A percentile compares a stretch with the other conserved stretches of the same genome.
phyloP scores from a whole-genome alignment of 2,113 vertebrate species.

The Bufo bufo region DNA sequence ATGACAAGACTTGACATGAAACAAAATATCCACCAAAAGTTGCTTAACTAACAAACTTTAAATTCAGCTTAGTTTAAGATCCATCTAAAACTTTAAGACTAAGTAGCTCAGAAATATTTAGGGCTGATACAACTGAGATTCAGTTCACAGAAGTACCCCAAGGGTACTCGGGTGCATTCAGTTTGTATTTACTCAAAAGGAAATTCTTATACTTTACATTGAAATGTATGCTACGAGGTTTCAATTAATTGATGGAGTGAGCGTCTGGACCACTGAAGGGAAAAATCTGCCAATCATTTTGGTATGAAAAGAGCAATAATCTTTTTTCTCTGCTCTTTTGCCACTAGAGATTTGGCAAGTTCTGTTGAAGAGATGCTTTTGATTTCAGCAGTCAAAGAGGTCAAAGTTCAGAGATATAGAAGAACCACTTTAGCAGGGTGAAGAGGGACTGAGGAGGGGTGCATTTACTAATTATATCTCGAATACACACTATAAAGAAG shows the following conservation, averaged over 20 bases:
- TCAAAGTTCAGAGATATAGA: constrained; percentile 49
- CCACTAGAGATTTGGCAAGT: constrained; percentile 55
- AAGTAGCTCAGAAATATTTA: not conserved
- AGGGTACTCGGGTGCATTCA: not conserved
- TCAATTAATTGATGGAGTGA: constrained; percentile 30
- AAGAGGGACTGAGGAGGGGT: not conserved
- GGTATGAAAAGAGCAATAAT: constrained; percentile 54
- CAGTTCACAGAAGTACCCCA: not conserved
- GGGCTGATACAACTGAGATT: not conserved
- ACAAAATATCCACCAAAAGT: not conserved
- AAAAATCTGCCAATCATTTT: constrained; percentile 51
- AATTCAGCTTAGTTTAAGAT: not conserved
- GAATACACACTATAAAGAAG: not conserved
- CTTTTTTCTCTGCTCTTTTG: constrained; percentile 35
- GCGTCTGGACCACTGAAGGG: constrained; percentile 24
- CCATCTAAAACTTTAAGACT: not conserved
- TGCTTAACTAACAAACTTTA: not conserved
- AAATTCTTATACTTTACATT: not conserved
- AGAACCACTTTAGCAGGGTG: constrained; percentile 18
- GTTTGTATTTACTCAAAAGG: not conserved
- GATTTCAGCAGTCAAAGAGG: constrained; percentile 38
- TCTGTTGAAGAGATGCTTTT: constrained; percentile 48
- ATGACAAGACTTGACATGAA: not conserved
- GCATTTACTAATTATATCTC: constrained; percentile 45
- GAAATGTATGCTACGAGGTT: constrained; percentile 3